Evolutionary conservation across 2,888 invertebrate genomes (phyloP), one percentile per base, ranked within the genome.

Genomic region (Apeira syringaria): DNA sequence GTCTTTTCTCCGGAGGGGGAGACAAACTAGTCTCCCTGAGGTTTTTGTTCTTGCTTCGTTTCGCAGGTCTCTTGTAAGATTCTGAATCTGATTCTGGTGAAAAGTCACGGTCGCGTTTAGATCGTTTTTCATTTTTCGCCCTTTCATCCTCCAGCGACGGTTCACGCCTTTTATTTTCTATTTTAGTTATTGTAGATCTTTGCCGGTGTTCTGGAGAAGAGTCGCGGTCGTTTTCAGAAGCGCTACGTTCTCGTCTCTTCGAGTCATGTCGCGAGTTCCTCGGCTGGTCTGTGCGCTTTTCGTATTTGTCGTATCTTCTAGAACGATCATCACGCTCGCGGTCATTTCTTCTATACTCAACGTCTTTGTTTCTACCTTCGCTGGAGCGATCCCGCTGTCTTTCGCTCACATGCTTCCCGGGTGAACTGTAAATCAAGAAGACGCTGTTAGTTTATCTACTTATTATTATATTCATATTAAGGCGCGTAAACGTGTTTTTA

Each of bases 321-420:
- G 47, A 68, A 28, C 74, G 74, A 15, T 87, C 89, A 44, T 88
- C 90, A 53, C 80, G 88, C 26, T 82, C 86, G 40, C 79, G 76
- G 3, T 90, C 86, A 27, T 80, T 79, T 37, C 80, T 89, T 56
- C 81, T 88, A 51, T 64, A 59, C 6, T 72, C 66, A 53, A 65
- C 44, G 57, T 87, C 64, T 69, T 82, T 61, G 57, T 81, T 61
- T 51, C 79, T 80, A 17, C 57, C 58, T 18, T 79, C 82, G 59
- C 69, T 53, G 58, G 80, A 42, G 63, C 84, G 68, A 58, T 89
- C 67, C 59, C 77, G 62, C 44, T 65, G 64, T 50, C 66, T 83
- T 17, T 81, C 79, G 64, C 80, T 87, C 8, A 48, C 59, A 46
- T 65, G 56, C 64, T 82, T 88, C 5, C 74, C 75, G 45, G 85